These are phyloP conservation scores for Agrochola macilenta DNA, from an alignment of 2,888 invertebrate genomes.

Conservation along the genomic window DNA sequence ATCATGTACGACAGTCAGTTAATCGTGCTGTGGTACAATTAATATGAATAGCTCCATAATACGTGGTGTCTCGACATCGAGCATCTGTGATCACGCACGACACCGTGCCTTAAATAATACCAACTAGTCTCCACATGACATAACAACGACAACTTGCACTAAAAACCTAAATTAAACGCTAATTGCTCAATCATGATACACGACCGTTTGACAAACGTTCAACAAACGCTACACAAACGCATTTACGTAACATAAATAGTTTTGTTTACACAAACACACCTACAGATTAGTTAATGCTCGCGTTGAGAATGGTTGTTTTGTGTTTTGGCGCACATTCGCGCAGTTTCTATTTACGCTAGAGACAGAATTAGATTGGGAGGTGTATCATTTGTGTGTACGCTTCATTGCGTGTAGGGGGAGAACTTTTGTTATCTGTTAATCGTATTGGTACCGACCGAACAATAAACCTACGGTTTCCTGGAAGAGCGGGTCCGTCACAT, in stretches of 20 bases:
- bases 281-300: slow-evolving; percentile 33
- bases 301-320: slow-evolving; percentile 34
- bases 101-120: slow-evolving; percentile 8
- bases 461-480: not conserved
- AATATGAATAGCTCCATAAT: not conserved
- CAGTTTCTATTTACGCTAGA: slow-evolving; percentile 30
- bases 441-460: not conserved
- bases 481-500: not conserved
- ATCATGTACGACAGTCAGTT: not conserved
- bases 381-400: slow-evolving; percentile 23
- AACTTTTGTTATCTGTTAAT: slow-evolving; percentile 23
- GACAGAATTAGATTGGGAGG: slow-evolving; percentile 41
- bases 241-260: slow-evolving; percentile 60
- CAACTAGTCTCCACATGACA: slow-evolving; percentile 1
- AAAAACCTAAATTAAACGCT: slow-evolving; percentile 55
- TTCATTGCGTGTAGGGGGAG: slow-evolving; percentile 23
- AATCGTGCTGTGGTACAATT: not conserved
- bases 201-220: slow-evolving; percentile 54
- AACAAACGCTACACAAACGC: slow-evolving; percentile 47
- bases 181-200: slow-evolving; percentile 59
- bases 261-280: slow-evolving; percentile 60
- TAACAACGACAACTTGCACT: slow-evolving; percentile 41
- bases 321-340: slow-evolving; percentile 40
- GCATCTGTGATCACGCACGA: not conserved
- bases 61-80: not conserved